Evolutionary conservation across 2,113 vertebrate genomes (phyloP).

Genomic region (Vulpes ferrilata): DNA sequence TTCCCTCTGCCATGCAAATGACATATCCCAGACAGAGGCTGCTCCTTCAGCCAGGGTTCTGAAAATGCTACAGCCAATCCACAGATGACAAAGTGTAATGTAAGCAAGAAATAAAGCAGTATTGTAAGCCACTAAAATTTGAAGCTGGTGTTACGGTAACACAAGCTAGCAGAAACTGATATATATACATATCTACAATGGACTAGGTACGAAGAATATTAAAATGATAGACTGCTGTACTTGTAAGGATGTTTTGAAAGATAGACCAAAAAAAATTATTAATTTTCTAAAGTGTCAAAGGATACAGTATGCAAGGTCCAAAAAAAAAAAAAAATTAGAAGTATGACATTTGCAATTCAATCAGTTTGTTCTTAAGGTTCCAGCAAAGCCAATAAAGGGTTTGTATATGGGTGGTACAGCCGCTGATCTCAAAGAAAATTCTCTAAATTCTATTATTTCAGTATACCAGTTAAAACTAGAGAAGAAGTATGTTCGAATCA

Average conservation of each 20-base stretch:
- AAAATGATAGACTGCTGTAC: neutral
- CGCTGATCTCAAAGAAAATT: slow-evolving; percentile 20
- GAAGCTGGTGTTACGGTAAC: neutral
- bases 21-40: neutral
- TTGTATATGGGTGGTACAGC: neutral
- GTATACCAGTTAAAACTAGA: neutral
- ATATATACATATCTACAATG: neutral
- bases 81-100: neutral
- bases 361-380: neutral
- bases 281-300: slow-evolving; percentile 32
- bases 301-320: neutral
- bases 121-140: neutral
- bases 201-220: neutral
- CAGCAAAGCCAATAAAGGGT: neutral
- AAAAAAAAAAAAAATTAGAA: neutral
- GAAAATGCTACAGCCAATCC: slow-evolving; percentile 5
- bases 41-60: neutral
- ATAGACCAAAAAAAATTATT: neutral
- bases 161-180: slow-evolving; percentile 17
- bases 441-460: slow-evolving; percentile 46
- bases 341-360: neutral
- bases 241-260: slow-evolving; percentile 14
- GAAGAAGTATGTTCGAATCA: neutral
- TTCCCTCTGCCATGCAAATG: neutral
- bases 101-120: slow-evolving; percentile 40